These are phyloP conservation scores for Melanerpes aurifrons DNA, from an alignment of 2,113 vertebrate genomes.

Conservation along the genomic window DNA sequence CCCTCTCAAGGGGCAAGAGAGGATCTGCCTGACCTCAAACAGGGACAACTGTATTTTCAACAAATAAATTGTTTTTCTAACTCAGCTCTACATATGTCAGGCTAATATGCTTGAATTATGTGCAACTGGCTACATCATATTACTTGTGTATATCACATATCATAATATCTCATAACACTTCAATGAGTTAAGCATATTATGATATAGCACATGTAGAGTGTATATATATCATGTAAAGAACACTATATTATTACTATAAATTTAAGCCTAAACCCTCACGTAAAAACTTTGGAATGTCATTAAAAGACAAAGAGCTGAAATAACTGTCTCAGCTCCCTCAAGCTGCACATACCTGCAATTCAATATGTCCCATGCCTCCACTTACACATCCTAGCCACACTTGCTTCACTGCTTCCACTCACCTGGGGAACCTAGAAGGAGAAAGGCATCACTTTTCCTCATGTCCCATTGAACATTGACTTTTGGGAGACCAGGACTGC, in stretches of 20 bases:
- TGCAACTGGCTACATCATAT: background rate
- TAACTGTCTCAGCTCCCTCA: background rate
- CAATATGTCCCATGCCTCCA: background rate
- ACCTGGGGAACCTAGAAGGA: background rate
- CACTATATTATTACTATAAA: background rate
- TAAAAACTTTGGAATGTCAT: background rate
- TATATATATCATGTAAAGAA: background rate
- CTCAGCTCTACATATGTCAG: background rate
- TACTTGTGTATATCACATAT: background rate
- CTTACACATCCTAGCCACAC: background rate
- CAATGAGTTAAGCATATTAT: background rate
- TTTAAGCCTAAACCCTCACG: accelerated
- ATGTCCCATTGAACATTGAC: accelerated
- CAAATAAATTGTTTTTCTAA: background rate
- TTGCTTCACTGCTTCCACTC: background rate
- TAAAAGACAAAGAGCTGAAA: background rate
- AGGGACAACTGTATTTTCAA: background rate
- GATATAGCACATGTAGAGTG: background rate
- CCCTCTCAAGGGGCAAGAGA: no score
- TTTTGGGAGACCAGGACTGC: background rate
- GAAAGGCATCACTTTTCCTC: background rate
- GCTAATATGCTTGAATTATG: background rate
- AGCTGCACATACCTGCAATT: background rate
- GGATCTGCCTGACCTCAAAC: no score
- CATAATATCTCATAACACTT: background rate